Percentiles rank a stretch among this genome's conserved stretches.
phyloP scores from a whole-genome alignment of 2,797 vertebrate species.

The Lepus townsendii region DNA sequence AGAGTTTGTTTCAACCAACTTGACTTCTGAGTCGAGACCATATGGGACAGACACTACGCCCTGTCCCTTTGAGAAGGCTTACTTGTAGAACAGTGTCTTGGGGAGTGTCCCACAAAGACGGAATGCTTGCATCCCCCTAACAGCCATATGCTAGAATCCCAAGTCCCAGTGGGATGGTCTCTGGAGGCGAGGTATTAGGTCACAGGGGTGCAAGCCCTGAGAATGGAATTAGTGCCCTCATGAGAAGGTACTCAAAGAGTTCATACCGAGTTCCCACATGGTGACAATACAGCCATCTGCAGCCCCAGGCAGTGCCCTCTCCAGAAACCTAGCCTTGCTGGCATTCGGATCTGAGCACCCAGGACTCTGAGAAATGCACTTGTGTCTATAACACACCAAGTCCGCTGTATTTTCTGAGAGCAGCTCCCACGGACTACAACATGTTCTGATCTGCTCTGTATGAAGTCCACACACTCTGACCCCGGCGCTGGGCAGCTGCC shows the following conservation, averaged over 20 bases:
- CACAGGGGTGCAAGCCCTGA: background rate
- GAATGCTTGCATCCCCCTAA: background rate
- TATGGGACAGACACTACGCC: background rate
- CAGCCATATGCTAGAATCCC: background rate
- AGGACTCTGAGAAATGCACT: background rate
- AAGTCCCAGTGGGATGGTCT: background rate
- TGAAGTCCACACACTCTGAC: background rate
- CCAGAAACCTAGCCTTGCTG: background rate
- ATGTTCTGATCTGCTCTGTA: background rate
- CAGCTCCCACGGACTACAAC: background rate
- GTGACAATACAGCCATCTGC: background rate
- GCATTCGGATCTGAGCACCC: background rate
- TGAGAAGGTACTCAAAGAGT: background rate
- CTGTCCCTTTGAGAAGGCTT: background rate
- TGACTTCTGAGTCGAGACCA: background rate
- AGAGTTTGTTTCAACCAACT: too few species aligned
- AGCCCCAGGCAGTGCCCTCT: background rate
- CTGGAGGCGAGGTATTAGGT: background rate
- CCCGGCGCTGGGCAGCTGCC: background rate
- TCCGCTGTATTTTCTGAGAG: background rate
- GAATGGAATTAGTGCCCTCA: background rate
- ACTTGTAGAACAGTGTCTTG: background rate
- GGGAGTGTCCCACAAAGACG: background rate
- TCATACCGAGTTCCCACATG: background rate
- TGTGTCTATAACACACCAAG: background rate